Base-by-base conservation (phyloP, 1,140 invertebrate species). In the Tribolium castaneum region DNA sequence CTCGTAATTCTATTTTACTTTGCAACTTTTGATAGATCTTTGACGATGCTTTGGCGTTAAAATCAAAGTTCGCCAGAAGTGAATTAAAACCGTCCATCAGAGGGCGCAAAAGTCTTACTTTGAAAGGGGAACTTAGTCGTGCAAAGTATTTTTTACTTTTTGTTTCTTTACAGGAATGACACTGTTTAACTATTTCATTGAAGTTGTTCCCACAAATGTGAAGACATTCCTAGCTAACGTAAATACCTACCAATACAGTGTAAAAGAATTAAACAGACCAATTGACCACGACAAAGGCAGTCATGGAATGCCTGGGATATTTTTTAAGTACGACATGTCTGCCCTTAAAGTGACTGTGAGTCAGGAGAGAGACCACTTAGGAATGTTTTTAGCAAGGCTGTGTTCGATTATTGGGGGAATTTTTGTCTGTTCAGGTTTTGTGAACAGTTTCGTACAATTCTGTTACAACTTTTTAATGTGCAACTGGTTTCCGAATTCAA, bases 121-220 rank as follows among this genome's bases (percentile, higher is more conserved):
- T 19, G 16, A 19, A 19, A 19, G 16, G 16, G 1, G 16, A 19
- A 19, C n/a, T 19, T 19, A 1, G 16, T 2, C 16, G 1, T 19
- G 16, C 16, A 19, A 19, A 19, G 16, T 19, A 19, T 19, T 71
- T 71, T 54, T 78, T 3, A 80, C 1, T 45, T 9, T 45, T n/a
- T 45, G n/a, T 78, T 54, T 66, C 75, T 52, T 90, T 90, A 73
- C 83, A 92, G 94, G 92, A 88, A 92, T 91, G 86, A 93, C 95
- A 88, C 86, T 95, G 13, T 98, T 93, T 87, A 96, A 98, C 84
- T 99, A 99, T 88, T 98, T 98, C 83, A 90, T 99, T 50, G 94
- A 98, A 89, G 93, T 98, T n/a, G 96, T 99, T 12, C 96, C 96
- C 22, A 98, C 97, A 7, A 94, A 96, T 85, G 94, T 99, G 6